Conservation (phyloP, 2,113 vertebrate species). For the Orthochromis malagaraziensis region DNA sequence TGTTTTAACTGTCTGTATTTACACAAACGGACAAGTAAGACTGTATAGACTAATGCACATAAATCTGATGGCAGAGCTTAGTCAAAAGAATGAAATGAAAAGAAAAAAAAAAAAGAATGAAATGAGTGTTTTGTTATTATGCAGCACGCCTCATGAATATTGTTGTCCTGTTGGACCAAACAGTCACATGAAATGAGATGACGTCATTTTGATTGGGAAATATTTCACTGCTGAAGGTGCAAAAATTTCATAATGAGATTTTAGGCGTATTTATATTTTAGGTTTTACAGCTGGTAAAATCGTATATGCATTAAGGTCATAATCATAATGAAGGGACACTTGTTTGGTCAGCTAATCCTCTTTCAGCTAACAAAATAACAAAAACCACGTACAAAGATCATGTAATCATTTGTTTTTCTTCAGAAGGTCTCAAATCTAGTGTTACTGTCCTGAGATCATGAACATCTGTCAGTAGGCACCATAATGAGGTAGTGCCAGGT, state of each 20-base stretch:
- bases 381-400: background rate
- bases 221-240: background rate
- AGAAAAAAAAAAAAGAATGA: background rate
- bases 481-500: background rate
- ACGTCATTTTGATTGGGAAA: background rate
- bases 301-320: background rate
- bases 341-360: background rate
- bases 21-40: conserved; percentile 26
- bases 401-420: background rate
- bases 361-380: background rate
- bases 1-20: background rate
- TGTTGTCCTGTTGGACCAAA: background rate
- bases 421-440: background rate
- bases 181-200: background rate
- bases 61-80: background rate
- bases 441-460: background rate
- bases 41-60: background rate
- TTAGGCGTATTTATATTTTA: background rate
- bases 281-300: background rate
- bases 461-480: background rate
- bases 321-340: background rate
- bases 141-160: background rate
- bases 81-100: background rate
- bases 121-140: background rate
- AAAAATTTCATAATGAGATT: background rate